Base-by-base conservation (phyloP, 1,140 invertebrate genomes). In the Drosophila lini region DNA sequence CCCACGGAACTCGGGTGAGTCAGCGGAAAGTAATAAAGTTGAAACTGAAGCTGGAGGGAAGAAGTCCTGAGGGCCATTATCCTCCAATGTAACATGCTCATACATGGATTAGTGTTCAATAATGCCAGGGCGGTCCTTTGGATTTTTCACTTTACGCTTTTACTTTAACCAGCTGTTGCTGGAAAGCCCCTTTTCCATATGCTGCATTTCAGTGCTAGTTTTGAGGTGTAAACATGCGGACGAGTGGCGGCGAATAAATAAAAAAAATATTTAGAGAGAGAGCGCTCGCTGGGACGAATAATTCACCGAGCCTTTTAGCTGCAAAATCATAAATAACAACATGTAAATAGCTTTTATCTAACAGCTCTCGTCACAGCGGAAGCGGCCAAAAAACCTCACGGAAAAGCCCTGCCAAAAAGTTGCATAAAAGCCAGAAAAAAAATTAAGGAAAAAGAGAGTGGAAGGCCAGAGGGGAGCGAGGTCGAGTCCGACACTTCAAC, bases 321-420 rank as follows among this genome's bases (percentile, higher is more conserved):
- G 84, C 84, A 89, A 88, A 88, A 89, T 89, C 84, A 88, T 88
- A 88, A 88, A 88, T 88, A 88, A 88, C 83, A 88, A 89, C 80
- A 88, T 89, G 84, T 88, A 89, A 88, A 88, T 88, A 89, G 84
- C 84, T 89, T 89, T 88, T 88, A 88, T 88, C 84, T 89, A 88
- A 89, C 84, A 84, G 86, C 84, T 88, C 83, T 86, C 83, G 83
- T 86, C 83, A 86, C 62, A 79, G 84, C 83, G 84, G 84, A 88
- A 89, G 68, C 64, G 61, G 65, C 53, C 45, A 41, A 61, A 69
- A 71, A 58, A 76, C 52, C 56, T 47, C 74, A 79, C 45, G 62
- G 74, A 50, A 64, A 73, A 78, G 73, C 50, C 70, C 67, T 50
- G 57, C 56, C 34, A 71, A 78, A 82, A 86, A 83, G 62, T 88